Evolutionary conservation across 2,113 vertebrate genomes (phyloP), one percentile per base, ranked within the genome.

Genomic region (Canis aureus): DNA sequence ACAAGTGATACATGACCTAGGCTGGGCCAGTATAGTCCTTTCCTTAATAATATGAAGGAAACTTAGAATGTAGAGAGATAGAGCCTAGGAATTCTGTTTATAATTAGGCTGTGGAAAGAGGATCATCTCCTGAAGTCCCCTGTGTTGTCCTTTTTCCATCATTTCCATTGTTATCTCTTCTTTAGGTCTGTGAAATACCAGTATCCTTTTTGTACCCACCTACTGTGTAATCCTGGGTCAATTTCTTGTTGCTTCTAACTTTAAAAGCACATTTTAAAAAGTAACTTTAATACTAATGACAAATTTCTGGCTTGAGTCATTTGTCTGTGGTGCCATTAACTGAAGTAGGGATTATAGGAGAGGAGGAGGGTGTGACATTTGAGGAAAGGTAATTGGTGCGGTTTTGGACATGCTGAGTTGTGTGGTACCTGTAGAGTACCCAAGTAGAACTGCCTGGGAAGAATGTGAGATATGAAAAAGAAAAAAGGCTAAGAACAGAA

Each of bases 161-260:
- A 73, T 55, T 88, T 82, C 59, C 25, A n/a, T 9, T n/a, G 22
- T 76, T 67, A 81, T 29, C n/a, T 84, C 23, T 96, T 81, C 55
- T 97, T 95, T 83, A 55, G 27, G 60, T 64, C 74, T 71, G 74
- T 91, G 88, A 88, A 91, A 51, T 95, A 0, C 4, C 35, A 71
- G 6, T 79, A 87, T 95, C 19, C 17, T 95, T 79, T 88, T 16
- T 93, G 15, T 62, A 90, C 3, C 17, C 27, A 92, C 11, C 66
- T 76, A 81, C 12, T 43, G 32, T 83, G 35, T 20, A 87, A 15
- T 66, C 8, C 88, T 25, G 17, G 32, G 59, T 66, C 6, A 11
- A 81, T 85, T 73, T 85, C 10, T 94, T 89, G 51, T 78, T 38
- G 53, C 35, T 82, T 82, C 49, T 96, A 87, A 53, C 38, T 57